phyloP scores from a whole-genome alignment of 2,888 invertebrate species.

The Andrena marginata region DNA sequence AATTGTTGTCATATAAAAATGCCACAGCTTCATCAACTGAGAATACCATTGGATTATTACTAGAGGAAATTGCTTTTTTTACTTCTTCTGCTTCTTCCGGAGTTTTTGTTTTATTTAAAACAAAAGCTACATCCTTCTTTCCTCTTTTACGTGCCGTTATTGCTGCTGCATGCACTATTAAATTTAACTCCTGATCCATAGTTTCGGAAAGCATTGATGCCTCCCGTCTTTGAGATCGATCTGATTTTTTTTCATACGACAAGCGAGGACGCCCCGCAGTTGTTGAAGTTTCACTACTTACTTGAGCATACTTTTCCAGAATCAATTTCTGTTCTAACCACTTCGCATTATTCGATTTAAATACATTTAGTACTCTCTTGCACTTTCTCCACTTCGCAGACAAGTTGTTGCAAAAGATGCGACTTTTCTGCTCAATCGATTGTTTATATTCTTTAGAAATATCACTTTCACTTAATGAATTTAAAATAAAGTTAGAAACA shows the following conservation, averaged over 20 bases:
- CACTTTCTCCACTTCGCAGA: background rate
- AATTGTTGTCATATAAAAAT: constrained; percentile 6
- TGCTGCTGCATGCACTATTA: constrained; percentile 9
- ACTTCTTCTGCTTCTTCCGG: background rate
- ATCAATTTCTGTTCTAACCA: background rate
- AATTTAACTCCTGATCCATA: constrained; percentile 2
- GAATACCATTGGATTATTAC: background rate
- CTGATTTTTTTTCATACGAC: background rate
- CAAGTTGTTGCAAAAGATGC: background rate
- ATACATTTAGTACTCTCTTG: background rate
- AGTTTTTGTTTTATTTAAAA: constrained; percentile 1
- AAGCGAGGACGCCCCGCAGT: background rate
- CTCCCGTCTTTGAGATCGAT: background rate
- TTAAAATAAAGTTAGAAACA: constrained; percentile 5
- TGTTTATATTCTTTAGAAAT: background rate
- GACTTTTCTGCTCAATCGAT: background rate
- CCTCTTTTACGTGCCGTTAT: background rate
- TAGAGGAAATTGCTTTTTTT: background rate
- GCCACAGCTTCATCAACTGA: constrained; percentile 8
- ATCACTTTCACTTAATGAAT: background rate
- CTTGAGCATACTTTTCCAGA: background rate
- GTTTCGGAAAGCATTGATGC: constrained; percentile 9
- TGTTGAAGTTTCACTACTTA: background rate
- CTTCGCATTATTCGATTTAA: background rate
- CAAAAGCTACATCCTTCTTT: background rate